These are phyloP conservation scores for Meta bourneti DNA, from an alignment of 2,888 invertebrate genomes.

Conservation along the genomic window DNA sequence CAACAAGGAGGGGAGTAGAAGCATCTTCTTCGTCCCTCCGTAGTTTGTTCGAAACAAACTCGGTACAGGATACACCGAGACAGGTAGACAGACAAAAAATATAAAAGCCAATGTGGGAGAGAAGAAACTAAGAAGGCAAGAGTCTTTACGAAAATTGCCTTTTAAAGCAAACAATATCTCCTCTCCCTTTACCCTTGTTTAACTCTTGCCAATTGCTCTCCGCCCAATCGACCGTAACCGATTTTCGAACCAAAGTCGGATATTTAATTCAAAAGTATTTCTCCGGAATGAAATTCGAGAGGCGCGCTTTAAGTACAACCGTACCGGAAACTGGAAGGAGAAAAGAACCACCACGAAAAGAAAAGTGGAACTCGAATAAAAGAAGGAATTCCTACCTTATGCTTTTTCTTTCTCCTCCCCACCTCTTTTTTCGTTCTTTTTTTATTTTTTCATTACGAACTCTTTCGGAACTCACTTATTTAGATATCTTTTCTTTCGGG, in stretches of 20 bases:
- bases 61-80: no score
- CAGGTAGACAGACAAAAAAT: neutral
- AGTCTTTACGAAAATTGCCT: slow-evolving; percentile 36
- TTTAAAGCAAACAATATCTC: slow-evolving; percentile 36
- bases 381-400: neutral
- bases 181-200: neutral
- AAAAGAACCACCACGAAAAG: neutral
- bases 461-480: slow-evolving; percentile 47
- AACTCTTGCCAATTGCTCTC: neutral
- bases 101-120: neutral
- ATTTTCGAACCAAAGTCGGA: slow-evolving; percentile 44
- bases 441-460: slow-evolving; percentile 36
- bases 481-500: slow-evolving; percentile 47
- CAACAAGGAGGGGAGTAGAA: no score
- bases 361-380: slow-evolving; percentile 7
- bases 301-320: slow-evolving; percentile 54
- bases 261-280: slow-evolving; percentile 67
- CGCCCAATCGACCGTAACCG: slow-evolving; percentile 38
- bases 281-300: slow-evolving; percentile 50
- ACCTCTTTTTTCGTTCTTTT: slow-evolving; percentile 4
- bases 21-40: no score
- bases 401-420: neutral
- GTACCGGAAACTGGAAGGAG: neutral
- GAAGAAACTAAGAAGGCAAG: neutral
- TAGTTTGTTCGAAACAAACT: no score